Evolutionary conservation across 2,888 invertebrate species (phyloP), one percentile per base, ranked within the genome.

Genomic region (Pediacus dermestoides): DNA sequence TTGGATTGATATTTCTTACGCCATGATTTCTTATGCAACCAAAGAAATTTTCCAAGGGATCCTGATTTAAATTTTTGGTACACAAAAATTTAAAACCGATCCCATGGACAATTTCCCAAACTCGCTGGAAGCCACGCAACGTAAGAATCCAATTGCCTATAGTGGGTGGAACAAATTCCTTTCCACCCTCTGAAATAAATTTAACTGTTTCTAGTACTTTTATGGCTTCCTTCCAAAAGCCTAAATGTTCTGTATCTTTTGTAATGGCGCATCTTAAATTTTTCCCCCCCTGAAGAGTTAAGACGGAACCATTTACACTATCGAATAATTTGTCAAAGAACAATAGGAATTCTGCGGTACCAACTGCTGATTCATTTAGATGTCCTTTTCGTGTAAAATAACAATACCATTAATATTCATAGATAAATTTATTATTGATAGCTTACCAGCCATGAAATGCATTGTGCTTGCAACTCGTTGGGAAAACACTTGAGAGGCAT

Each of bases 331-430:
- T 23, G 30, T 46, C 33, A 4, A 40, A 30, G 22, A 36, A 37
- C 12, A 23, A 8, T 11, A 46, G 16, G 40, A 46, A 46, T 26
- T 46, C 43, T 12, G 45, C 46, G 3, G 48, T 48, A 15, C 37
- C 10, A 13, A 45, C 34, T 1, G 45, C 42, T 31, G 39, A 39
- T 3, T 38, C 34, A 31, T 32, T 32, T 25, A 31, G 10, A 3
- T 13, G 12, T 2, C 23, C 14, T 10, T 34, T 34, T 12, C 14
- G n/a, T 11, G 16, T 11, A 13, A 13, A 43, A 39, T 16, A n/a
- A n/a, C n/a, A n/a, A n/a, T n/a, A n/a, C n/a, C n/a, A n/a, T n/a
- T n/a, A n/a, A n/a, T n/a, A n/a, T n/a, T n/a, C n/a, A n/a, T n/a
- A n/a, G n/a, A n/a, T n/a, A n/a, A n/a, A n/a, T n/a, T n/a, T n/a